A percentile compares a stretch with the other conserved stretches of the same genome.
These are phyloP conservation scores for Drosophila sp. DNA, from an alignment of 1,140 invertebrate species.

Conservation along the genomic window DNA sequence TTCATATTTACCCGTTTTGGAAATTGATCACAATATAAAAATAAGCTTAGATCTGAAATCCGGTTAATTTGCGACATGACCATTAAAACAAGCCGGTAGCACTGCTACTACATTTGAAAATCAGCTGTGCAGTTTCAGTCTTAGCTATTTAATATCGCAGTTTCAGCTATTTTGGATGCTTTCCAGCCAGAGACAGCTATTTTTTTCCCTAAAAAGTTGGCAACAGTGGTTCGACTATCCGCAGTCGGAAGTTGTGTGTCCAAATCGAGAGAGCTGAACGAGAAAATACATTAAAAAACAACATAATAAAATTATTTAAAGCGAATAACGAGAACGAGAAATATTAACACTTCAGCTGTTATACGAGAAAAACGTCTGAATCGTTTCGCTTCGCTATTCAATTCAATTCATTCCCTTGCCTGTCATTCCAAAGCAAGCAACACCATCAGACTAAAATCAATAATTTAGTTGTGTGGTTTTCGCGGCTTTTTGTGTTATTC, in stretches of 20 bases:
- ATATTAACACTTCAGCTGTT: constrained; percentile 45
- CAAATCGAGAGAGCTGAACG: constrained; percentile 15
- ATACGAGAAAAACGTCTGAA: constrained; percentile 41
- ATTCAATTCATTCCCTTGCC: constrained; percentile 40
- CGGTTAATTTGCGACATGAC: no score
- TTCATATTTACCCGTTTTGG: no score
- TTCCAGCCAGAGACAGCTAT: no score
- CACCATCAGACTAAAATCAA: constrained; percentile 72
- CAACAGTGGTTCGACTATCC: no score
- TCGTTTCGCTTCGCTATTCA: constrained; percentile 31
- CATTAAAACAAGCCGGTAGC: no score
- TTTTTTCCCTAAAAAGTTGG: no score
- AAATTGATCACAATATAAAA: no score
- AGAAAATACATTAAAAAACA: constrained; percentile 19
- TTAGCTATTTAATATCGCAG: no score
- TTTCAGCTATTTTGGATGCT: no score
- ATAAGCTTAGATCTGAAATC: no score
- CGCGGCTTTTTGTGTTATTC: constrained; percentile 79
- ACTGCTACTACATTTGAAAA: no score
- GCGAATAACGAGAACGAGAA: constrained; percentile 41
- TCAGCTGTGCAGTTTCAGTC: no score
- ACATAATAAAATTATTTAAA: constrained; percentile 37
- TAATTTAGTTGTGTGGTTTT: constrained; percentile 79
- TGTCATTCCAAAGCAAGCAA: constrained; percentile 54
- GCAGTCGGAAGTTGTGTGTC: constrained; percentile 53